Base-by-base conservation (phyloP, 92 coral and sea anemone species). In the Porites divaricata region DNA sequence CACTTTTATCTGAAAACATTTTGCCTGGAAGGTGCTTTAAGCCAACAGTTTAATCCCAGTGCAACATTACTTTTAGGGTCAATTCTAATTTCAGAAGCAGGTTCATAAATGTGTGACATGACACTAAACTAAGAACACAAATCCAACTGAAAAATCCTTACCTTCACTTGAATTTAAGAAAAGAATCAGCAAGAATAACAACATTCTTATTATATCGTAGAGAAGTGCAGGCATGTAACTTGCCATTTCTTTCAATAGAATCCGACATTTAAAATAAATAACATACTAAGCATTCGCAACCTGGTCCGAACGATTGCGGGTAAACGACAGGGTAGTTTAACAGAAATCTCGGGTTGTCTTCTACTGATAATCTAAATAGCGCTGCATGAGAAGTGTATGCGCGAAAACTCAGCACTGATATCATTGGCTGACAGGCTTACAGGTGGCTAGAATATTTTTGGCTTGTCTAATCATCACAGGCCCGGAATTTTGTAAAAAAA, bases 341-440 rank as follows among this genome's bases (percentile, higher is more conserved):
- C 35, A 53, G 51, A 63, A 9, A 59, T 22, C 59, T 63, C 19
- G 0, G 61, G 17, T 15, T 72, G 61, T 19, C 73, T 58, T 6
- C 4, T 21, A 45, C 20, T 20, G 69, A 9, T 22, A 71, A 45
- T 15, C 62, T 63, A 19, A 24, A 10, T 19, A 62, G 23, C 41
- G 72, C 1, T 6, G 7, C 9, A 10, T 72, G 79, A 0, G 45
- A 6, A 35, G 6, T 49, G 50, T 49, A 17, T 73, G 67, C 49
- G 72, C 41, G 25, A 51, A 21, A 70, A n/a, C 15, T 62, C 52
- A 8, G 68, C 56, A 59, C 68, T 17, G 64, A 59, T 61, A 28
- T 77, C 67, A 72, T 75, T 88, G 88, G 80, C 23, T 21, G 75
- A 69, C 75, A 26, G 23, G 13, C 25, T 20, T 72, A 63, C 83